Percentiles rank a stretch among this genome's conserved stretches.
Conservation (phyloP, 2,888 invertebrate genomes). For the Panopea generosa region DNA sequence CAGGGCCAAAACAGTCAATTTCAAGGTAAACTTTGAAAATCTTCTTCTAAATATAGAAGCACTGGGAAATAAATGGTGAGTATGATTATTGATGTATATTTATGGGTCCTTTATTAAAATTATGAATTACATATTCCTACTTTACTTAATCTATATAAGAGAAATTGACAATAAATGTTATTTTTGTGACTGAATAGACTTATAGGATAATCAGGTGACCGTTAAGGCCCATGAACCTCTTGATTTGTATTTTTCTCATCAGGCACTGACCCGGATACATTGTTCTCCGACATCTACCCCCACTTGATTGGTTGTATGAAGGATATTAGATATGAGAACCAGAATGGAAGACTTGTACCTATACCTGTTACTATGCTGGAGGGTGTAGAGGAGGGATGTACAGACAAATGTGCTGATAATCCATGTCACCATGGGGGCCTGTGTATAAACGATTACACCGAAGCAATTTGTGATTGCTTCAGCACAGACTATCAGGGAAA, state of each 20-base stretch:
- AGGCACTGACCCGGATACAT: conserved; percentile 64
- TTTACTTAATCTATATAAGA: too few species aligned
- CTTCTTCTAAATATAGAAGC: too few species aligned
- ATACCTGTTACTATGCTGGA: conserved; percentile 53
- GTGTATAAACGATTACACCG: conserved; percentile 96
- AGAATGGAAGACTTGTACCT: conserved; percentile 54
- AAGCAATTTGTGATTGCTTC: conserved; percentile 96
- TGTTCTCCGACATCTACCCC: conserved; percentile 55
- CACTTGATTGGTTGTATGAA: conserved; percentile 77
- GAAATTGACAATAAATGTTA: too few species aligned
- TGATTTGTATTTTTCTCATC: conserved; percentile 1
- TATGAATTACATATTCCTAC: too few species aligned
- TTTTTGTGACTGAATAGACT: too few species aligned
- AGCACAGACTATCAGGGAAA: conserved; percentile 96
- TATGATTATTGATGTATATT: too few species aligned
- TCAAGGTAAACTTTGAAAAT: too few species aligned
- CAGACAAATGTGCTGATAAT: conserved; percentile 91
- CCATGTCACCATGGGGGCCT: conserved; percentile 94
- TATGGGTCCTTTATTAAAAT: too few species aligned
- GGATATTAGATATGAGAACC: conserved; percentile 65
- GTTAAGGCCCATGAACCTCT: too few species aligned
- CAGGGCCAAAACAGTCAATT: too few species aligned
- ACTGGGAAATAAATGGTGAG: too few species aligned
- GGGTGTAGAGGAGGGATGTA: conserved; percentile 89
- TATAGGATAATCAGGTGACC: too few species aligned